phyloP scores from a whole-genome alignment of 2,113 vertebrate species.

The Pygathrix nemaeus region DNA sequence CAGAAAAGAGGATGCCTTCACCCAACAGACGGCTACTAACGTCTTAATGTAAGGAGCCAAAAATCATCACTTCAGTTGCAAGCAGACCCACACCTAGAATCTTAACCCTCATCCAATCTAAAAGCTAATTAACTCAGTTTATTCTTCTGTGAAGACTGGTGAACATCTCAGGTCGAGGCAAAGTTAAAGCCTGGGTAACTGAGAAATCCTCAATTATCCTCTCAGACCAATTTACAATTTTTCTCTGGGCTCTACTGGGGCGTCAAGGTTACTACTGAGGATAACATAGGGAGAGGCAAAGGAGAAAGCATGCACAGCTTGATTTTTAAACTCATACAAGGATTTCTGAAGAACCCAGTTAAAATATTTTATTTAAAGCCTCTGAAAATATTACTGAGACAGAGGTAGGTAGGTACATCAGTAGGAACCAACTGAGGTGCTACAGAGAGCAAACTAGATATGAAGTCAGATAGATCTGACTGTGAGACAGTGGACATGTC shows the following conservation, averaged over 20 bases:
- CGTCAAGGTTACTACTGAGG: conserved; percentile 9
- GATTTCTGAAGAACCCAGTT: conserved; percentile 23
- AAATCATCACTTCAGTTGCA: not conserved
- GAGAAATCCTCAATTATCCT: conserved; percentile 5
- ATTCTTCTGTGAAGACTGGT: conserved; percentile 37
- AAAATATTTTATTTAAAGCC: conserved; percentile 26
- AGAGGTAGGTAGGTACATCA: not conserved
- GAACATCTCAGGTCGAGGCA: conserved; percentile 1
- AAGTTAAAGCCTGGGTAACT: not conserved
- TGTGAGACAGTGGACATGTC: not conserved
- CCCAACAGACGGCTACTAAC: not conserved
- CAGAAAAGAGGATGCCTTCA: conserved; percentile 30
- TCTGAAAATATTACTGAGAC: conserved; percentile 36
- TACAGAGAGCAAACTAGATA: conserved; percentile 7
- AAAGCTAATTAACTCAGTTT: conserved; percentile 20
- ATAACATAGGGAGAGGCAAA: not conserved
- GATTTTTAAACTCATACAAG: conserved; percentile 32
- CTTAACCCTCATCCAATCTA: not conserved
- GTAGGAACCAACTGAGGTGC: not conserved
- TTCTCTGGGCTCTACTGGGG: not conserved
- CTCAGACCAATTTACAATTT: conserved; percentile 34
- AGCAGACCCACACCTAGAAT: not conserved
- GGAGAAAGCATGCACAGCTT: not conserved
- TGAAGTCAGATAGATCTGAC: not conserved
- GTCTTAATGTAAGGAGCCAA: conserved; percentile 4